Conservation (phyloP, 37 sponge, comb jelly and placozoan genomes). For the Agelas oroides region DNA sequence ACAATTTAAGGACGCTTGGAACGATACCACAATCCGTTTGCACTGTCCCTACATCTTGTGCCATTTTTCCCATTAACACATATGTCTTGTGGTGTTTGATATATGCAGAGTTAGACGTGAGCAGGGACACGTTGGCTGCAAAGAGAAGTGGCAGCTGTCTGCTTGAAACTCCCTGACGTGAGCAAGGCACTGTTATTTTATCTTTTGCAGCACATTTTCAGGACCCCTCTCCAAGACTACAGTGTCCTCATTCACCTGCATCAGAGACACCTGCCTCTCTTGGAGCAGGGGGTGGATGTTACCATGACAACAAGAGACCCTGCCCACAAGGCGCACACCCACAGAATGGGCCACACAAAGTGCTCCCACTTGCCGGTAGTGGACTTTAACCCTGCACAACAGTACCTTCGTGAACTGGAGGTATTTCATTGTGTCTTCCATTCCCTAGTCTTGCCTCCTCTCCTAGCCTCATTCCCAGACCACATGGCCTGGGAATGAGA, state of each 20-base stretch:
- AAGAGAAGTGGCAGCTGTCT: too few relatives aligned
- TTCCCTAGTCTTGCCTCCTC: too few relatives aligned
- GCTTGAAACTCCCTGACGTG: too few relatives aligned
- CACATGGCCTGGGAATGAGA: not conserved
- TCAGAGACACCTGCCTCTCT: constrained; percentile 55
- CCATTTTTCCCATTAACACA: too few relatives aligned
- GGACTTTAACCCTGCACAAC: constrained; percentile 82
- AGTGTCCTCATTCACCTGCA: constrained; percentile 85
- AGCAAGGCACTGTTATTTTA: too few relatives aligned
- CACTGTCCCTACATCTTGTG: too few relatives aligned
- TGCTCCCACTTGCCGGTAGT: constrained; percentile 77
- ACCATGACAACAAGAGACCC: constrained; percentile 18
- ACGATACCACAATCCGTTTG: too few relatives aligned
- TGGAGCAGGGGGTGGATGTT: constrained; percentile 64
- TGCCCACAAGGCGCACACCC: not conserved
- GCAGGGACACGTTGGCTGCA: too few relatives aligned
- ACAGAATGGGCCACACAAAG: not conserved
- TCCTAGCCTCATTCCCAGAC: not conserved
- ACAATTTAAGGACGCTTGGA: too few relatives aligned
- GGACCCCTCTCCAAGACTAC: constrained; percentile 82
- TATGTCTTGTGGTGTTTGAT: too few relatives aligned
- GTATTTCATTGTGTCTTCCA: constrained; percentile 54
- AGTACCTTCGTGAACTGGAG: constrained; percentile 77
- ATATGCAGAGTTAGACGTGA: too few relatives aligned
- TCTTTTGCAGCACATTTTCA: constrained; percentile 76